Evolutionary conservation across 2,113 vertebrate genomes (phyloP).

Genomic region (Chiloscyllium plagiosum): DNA sequence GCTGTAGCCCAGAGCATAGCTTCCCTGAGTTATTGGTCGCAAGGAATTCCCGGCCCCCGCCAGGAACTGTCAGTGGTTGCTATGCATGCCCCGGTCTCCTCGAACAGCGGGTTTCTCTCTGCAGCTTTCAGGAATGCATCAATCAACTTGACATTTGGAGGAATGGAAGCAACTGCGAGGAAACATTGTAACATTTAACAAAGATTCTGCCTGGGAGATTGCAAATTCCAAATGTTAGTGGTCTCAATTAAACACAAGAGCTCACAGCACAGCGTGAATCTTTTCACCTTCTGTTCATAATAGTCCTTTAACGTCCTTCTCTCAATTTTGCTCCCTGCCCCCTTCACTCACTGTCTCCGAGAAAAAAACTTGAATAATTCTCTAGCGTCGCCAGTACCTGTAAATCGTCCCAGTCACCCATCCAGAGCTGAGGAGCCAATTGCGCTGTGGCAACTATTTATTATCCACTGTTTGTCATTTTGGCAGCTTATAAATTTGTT

Average conservation of each 20-base stretch:
- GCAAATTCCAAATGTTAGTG: background rate
- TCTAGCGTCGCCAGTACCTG: background rate
- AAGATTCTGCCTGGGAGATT: background rate
- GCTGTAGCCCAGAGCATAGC: background rate
- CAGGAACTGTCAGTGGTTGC: background rate
- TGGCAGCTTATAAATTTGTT: slow-evolving; percentile 3
- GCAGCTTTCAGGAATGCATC: background rate
- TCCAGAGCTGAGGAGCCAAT: background rate
- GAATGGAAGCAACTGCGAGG: background rate
- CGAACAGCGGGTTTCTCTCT: background rate
- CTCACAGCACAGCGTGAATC: background rate
- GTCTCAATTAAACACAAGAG: background rate
- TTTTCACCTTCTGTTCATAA: background rate
- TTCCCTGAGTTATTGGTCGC: background rate
- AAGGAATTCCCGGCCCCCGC: background rate
- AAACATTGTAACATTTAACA: background rate
- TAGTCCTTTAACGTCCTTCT: background rate
- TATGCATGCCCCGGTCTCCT: background rate
- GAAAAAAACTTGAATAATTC: too few relatives aligned
- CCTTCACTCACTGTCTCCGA: background rate
- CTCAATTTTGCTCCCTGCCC: background rate
- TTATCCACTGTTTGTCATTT: slow-evolving; percentile 21
- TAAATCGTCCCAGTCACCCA: background rate
- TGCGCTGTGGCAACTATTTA: background rate
- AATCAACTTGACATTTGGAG: background rate